Evolutionary conservation across 2,888 invertebrate genomes (phyloP), one percentile per base, ranked within the genome.

Genomic region (Metalampra italica): DNA sequence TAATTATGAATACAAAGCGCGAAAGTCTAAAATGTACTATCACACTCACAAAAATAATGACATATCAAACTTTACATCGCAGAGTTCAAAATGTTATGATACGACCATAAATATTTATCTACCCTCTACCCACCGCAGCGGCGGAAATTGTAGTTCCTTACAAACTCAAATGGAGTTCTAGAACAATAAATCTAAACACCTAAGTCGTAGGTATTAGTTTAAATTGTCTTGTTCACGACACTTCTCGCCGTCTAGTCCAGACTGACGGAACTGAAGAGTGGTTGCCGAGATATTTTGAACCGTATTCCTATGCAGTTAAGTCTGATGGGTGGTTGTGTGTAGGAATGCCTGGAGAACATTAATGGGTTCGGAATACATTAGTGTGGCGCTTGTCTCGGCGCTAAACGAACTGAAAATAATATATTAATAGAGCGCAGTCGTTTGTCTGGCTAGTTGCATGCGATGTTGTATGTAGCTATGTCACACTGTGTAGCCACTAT

Each of bases 121-220:
- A 9, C 30, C 12, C n/a, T n/a, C n/a, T n/a, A n/a, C n/a, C n/a
- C 29, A 22, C 30, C 12, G 36, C 15, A 37, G 41, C 47, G 42
- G 12, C 41, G 47, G 45, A 51, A n/a, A 45, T 50, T 50, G 36
- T 41, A 45, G 29, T 40, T 40, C 44, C 51, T 42, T 12, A 38
- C 50, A 15, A 47, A 47, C 50, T 47, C 43, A 40, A 36, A 44
- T 43, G 44, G 47, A 44, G 51, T 42, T 34, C 37, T 34, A 42
- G 30, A 45, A 51, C 51, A 47, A 71, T 75, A 74, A 74, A 74
- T 74, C 72, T 71, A 63, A 63, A 61, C 65, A 62, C 59, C 66
- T 67, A 67, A 71, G 51, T 65, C 59, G 70, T 64, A 62, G 68
- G 69, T 60, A 69, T 74, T 72, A 73, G 67, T 71, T 65, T 62